These are phyloP conservation scores for Cavia aperea DNA, from an alignment of 2,113 vertebrate genomes.

Conservation along the genomic window DNA sequence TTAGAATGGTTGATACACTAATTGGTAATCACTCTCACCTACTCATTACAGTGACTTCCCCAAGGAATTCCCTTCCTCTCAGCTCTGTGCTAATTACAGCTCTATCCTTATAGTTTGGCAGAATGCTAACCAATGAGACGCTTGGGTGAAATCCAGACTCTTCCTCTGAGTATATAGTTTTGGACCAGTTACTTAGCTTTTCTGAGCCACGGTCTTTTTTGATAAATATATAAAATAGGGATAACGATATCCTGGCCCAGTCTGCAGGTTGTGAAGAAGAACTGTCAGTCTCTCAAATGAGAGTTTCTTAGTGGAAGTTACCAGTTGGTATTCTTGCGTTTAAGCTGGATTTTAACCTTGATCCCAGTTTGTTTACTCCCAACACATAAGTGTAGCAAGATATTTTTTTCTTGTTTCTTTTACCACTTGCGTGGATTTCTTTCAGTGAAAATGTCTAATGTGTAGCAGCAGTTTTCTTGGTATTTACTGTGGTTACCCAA, in stretches of 20 bases:
- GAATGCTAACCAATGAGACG: not conserved
- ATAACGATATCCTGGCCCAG: not conserved
- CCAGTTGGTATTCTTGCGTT: not conserved
- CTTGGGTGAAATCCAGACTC: not conserved
- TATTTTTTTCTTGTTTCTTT: not conserved
- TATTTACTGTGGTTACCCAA: not conserved
- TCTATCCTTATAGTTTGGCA: not conserved
- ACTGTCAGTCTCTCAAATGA: not conserved
- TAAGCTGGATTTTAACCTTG: not conserved
- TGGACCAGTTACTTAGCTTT: not conserved
- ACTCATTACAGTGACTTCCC: conserved; percentile 48
- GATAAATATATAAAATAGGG: not conserved
- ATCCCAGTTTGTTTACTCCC: not conserved
- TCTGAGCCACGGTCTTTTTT: not conserved
- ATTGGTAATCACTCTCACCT: conserved; percentile 49
- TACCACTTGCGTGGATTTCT: not conserved
- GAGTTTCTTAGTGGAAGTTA: not conserved
- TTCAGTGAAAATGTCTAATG: not conserved
- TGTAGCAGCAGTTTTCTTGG: not conserved
- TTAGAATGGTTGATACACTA: conserved; percentile 19
- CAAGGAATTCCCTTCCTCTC: not conserved
- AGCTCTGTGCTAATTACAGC: conserved; percentile 38
- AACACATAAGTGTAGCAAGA: not conserved
- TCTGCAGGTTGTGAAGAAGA: not conserved
- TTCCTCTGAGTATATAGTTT: not conserved